phyloP scores from a whole-genome alignment of 2,113 vertebrate species.

The Pterocles burchelli region DNA sequence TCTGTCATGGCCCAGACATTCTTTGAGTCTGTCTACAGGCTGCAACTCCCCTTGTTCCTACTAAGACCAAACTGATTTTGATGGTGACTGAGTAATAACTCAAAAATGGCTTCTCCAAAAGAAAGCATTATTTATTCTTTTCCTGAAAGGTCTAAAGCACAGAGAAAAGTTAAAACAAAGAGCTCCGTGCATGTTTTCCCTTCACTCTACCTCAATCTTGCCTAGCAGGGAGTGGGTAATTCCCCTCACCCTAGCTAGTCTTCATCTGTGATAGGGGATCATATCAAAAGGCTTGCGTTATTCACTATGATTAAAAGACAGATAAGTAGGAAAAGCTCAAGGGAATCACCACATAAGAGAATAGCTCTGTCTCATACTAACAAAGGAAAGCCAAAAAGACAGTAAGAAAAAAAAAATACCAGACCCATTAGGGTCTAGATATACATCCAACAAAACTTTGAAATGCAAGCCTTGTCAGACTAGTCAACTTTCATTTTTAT shows the following conservation, averaged over 20 bases:
- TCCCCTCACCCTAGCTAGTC: background rate
- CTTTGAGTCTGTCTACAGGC: background rate
- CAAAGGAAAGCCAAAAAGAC: conserved; percentile 6
- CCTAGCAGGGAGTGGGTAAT: background rate
- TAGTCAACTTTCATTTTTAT: conserved; percentile 41
- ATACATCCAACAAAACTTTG: background rate
- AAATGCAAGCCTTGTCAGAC: conserved; percentile 27
- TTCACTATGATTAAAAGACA: conserved; percentile 15
- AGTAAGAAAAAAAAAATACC: background rate
- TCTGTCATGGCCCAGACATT: background rate
- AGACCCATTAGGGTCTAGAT: background rate
- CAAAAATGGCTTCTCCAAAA: background rate
- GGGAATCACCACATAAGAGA: background rate
- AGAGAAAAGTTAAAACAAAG: background rate
- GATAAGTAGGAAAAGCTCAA: background rate
- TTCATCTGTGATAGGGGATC: background rate
- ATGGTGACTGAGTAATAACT: background rate
- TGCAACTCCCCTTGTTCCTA: background rate
- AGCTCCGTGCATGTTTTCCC: background rate
- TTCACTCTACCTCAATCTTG: background rate
- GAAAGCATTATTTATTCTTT: background rate
- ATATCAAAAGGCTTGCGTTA: conserved; percentile 13
- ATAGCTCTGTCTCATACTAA: background rate
- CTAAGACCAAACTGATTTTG: background rate
- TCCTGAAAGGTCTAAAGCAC: background rate